Base-by-base conservation (phyloP, 2,113 vertebrate genomes). In the Mystacornis crossleyi region DNA sequence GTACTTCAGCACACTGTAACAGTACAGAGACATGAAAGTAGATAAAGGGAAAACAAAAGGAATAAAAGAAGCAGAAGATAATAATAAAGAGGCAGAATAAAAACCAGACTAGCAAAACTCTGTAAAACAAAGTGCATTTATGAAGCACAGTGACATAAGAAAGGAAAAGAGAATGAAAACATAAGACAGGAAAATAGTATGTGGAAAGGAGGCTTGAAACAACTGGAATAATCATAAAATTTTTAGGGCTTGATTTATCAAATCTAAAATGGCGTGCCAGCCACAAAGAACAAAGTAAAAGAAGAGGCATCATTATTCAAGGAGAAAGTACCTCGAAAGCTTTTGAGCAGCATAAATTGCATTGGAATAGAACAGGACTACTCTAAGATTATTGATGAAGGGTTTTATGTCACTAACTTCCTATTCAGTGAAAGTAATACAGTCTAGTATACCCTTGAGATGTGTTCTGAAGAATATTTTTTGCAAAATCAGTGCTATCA, bases 171-270 rank as follows among this genome's bases (percentile, higher is more conserved):
- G 31, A 85, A 82, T 54, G 42, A 87, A 95, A 81, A 71, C 14
- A 20, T 55, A 72, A 79, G 77, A 57, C 42, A 80, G 19, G 58
- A 55, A 91, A 95, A 77, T 8, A 62, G 18, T 24, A 66, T 66
- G 17, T 93, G 29, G 31, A 87, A 82, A 82, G 45, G 34, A 91
- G 77, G 86, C 70, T 85, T 91, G 70, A 85, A 95, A 93, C 38
- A 88, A 77, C 34, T 69, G 21, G 80, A 91, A 77, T 79, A 94
- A 90, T 90, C 25, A 73, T 92, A 85, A 91, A 54, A 57, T 29
- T 95, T 94, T 91, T 85, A 88, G 23, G 50, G 24, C 42, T 90
- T 85, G 53, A 90, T 97, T 94, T 95, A 77, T 93, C 78, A 89
- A 86, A 79, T 81, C 73, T 57, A 65, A 91, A 93, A 64, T 84